Base-by-base conservation (phyloP, 1,140 invertebrate species). In the Lepidurus couesii region DNA sequence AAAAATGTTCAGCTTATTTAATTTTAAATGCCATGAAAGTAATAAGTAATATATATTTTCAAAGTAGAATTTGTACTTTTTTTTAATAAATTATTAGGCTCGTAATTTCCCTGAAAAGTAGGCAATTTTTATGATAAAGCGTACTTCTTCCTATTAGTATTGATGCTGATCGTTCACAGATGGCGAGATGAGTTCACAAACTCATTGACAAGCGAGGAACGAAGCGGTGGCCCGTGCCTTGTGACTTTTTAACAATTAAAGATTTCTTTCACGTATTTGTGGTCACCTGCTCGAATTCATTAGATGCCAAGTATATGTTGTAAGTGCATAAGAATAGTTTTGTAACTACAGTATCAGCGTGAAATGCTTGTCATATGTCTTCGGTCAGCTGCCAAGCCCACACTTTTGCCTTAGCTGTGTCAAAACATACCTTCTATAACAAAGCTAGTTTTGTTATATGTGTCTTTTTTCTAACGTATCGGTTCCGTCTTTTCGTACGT, bases 281-380 rank as follows among this genome's bases (percentile, higher is more conserved):
- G 53, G 53, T 65, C 53, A 65, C 53, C 53, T 65, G 53, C 53
- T 65, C n/a, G 53, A 65, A 65, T 65, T 65, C 53, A 65, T 65
- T 16, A 65, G 53, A 21, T 21, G 7, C 16, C 53, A 65, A 65
- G 7, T 21, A 65, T 65, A 21, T 65, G 16, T 65, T 65, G 53
- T 65, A 65, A 65, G 53, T 65, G 53, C 21, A 21, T 21, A 7
- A 7, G 5, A 65, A 65, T 13, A 65, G 16, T 65, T 21, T 65
- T 13, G 21, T 65, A 65, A 65, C 53, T n/a, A n/a, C 21, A 21
- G 7, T 1, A 7, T 21, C 53, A 13, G 53, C 21, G 53, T 65
- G 53, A 21, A 16, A n/a, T 65, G 53, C 21, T 21, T 65, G 53
- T 65, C 16, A 21, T 21, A 65, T 21, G 53, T 1, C 53, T 11